Conservation (phyloP, 2,113 vertebrate species). For the Strix aluco region DNA sequence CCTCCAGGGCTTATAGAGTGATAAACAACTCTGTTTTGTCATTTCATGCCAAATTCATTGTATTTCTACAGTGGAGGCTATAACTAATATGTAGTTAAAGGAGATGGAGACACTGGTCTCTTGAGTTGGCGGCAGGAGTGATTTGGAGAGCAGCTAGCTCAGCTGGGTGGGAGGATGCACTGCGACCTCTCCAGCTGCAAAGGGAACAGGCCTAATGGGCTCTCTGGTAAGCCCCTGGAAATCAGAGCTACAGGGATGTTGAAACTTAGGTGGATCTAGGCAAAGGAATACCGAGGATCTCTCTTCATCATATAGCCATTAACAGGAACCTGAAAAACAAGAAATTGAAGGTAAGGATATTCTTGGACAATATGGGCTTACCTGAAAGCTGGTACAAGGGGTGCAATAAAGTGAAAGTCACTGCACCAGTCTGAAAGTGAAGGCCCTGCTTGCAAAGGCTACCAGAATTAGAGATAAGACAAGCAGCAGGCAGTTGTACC, state of each 20-base stretch:
- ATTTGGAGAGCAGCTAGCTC: not conserved
- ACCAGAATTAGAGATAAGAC: not conserved
- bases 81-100: conserved; percentile 32
- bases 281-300: not conserved
- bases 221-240: not conserved
- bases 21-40: conserved; percentile 40
- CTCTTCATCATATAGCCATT: not conserved
- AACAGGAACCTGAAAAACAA: not conserved
- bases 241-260: not conserved
- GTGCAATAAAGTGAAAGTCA: not conserved
- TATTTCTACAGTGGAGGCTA: not conserved
- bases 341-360: not conserved
- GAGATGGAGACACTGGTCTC: not conserved
- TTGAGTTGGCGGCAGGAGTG: not conserved
- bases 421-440: not conserved
- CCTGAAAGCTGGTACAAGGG: not conserved
- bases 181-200: not conserved
- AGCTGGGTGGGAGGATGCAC: not conserved
- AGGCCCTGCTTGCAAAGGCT: not conserved
- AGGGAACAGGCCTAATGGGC: not conserved
- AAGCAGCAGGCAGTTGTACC: not conserved
- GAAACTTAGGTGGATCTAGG: not conserved
- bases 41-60: conserved; percentile 39
- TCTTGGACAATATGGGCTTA: not conserved
- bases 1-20: conserved; percentile 31